Evolutionary conservation across 2,113 vertebrate species (phyloP).

Genomic region (Manacus vitellinus): DNA sequence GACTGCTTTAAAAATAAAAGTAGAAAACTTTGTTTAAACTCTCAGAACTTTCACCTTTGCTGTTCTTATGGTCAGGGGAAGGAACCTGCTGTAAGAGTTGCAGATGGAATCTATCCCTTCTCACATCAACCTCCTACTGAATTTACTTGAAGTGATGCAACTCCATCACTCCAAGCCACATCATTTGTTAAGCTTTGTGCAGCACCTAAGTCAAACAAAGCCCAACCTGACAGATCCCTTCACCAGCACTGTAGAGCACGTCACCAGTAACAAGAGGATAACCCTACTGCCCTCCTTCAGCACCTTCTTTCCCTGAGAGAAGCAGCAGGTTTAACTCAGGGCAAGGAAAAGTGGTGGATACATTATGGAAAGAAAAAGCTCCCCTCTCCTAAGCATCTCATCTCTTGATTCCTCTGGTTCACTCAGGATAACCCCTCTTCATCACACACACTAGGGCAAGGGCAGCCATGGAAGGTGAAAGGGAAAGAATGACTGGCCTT

Average conservation of each 20-base stretch:
- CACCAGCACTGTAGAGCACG: accelerated
- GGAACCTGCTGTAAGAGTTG: neutral
- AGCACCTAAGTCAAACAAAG: neutral
- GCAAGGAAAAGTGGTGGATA: neutral
- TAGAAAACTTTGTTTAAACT: neutral
- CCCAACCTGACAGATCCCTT: neutral
- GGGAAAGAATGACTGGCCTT: neutral
- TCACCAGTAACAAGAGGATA: neutral
- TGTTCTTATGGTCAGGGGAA: neutral
- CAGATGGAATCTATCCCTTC: neutral
- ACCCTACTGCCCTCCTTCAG: neutral
- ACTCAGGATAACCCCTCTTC: neutral
- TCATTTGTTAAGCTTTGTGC: neutral
- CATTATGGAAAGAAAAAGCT: neutral
- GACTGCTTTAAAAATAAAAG: neutral
- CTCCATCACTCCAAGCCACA: neutral
- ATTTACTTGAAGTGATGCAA: neutral
- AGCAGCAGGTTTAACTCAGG: neutral
- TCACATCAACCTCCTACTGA: neutral
- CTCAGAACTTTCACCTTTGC: neutral
- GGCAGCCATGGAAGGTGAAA: neutral
- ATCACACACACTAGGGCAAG: neutral
- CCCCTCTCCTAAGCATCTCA: neutral
- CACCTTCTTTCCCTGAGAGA: neutral
- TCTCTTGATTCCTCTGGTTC: neutral